A percentile compares a stretch with the other conserved stretches of the same genome.
phyloP scores from a whole-genome alignment of 1,140 invertebrate species.

The Bombus waltoni region DNA sequence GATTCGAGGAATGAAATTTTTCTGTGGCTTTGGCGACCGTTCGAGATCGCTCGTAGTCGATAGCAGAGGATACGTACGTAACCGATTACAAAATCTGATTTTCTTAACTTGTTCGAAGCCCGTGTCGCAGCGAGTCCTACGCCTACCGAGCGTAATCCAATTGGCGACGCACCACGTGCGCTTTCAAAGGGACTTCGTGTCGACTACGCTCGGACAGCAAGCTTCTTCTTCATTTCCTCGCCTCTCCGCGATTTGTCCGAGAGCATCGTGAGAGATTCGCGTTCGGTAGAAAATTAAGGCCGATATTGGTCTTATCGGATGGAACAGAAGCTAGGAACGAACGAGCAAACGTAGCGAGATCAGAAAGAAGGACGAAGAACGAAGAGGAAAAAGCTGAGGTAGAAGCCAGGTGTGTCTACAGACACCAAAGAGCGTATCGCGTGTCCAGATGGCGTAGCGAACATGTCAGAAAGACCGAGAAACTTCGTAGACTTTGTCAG shows the following conservation, averaged over 20 bases:
- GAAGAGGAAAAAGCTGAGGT: too few relatives aligned
- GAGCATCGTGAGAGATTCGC: too few relatives aligned
- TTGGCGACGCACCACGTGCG: neutral
- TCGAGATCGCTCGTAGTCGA: neutral
- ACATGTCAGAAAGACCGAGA: neutral
- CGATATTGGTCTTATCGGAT: too few relatives aligned
- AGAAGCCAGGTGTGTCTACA: neutral
- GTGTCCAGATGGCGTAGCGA: fast-evolving
- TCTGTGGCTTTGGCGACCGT: neutral
- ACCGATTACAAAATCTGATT: neutral
- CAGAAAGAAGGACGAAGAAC: too few relatives aligned
- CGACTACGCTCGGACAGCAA: neutral
- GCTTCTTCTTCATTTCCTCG: too few relatives aligned
- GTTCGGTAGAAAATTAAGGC: too few relatives aligned
- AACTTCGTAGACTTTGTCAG: neutral
- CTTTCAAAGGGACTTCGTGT: neutral
- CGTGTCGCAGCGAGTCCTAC: neutral
- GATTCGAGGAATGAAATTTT: neutral
- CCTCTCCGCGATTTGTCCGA: too few relatives aligned
- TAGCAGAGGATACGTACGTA: neutral
- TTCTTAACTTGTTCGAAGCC: neutral
- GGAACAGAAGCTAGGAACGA: too few relatives aligned
- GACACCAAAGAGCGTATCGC: neutral
- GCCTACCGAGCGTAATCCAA: neutral
- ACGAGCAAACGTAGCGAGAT: too few relatives aligned